Conservation (phyloP, 2,888 invertebrate species). For the Chaetogeoica ovagalla region DNA sequence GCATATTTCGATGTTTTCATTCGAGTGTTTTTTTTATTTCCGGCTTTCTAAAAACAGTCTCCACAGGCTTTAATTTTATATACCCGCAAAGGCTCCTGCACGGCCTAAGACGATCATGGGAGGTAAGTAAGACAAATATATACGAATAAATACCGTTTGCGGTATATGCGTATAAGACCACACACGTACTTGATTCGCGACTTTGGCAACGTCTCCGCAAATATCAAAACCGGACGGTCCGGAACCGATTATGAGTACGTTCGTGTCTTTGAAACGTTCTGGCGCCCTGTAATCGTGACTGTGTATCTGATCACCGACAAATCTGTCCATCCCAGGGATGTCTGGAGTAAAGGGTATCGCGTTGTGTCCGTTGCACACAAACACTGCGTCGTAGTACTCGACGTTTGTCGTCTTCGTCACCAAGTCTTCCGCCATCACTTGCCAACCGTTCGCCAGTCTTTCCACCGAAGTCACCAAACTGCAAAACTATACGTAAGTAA, state of each 20-base stretch:
- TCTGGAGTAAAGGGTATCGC: slow-evolving; percentile 58
- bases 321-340: slow-evolving; percentile 61
- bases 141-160: too few species aligned
- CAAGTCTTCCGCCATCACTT: slow-evolving; percentile 59
- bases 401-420: slow-evolving; percentile 55
- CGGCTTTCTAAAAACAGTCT: too few species aligned
- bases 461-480: slow-evolving; percentile 43
- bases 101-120: too few species aligned
- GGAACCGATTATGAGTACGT: slow-evolving; percentile 72
- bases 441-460: slow-evolving; percentile 58
- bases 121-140: too few species aligned
- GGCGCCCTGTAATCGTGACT: slow-evolving; percentile 75
- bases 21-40: too few species aligned
- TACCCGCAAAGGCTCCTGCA: too few species aligned
- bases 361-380: slow-evolving; percentile 60
- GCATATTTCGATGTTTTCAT: too few species aligned
- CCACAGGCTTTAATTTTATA: too few species aligned
- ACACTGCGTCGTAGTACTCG: slow-evolving; percentile 60
- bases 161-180: neutral
- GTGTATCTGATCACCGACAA: slow-evolving; percentile 68
- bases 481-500: slow-evolving; percentile 36
- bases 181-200: slow-evolving; percentile 63
- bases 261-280: slow-evolving; percentile 65
- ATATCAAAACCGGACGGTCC: slow-evolving; percentile 77
- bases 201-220: slow-evolving; percentile 68